Evolutionary conservation across 2,797 vertebrate species (phyloP).

Genomic region (Rhinichthys osculus): DNA sequence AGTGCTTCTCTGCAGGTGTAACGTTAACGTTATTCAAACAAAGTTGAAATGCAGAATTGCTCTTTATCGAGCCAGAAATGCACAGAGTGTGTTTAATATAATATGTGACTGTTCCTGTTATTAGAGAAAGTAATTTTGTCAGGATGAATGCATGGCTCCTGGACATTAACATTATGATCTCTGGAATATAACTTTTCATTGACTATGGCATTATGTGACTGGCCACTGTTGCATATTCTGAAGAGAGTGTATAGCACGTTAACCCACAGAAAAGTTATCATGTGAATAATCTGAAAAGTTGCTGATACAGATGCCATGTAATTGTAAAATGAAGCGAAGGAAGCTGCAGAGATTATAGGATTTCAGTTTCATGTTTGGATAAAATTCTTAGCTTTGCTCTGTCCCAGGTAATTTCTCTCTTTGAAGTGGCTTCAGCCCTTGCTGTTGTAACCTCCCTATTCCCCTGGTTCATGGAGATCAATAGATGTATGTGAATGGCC

Average conservation of each 20-base stretch:
- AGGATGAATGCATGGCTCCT: slow-evolving; percentile 2
- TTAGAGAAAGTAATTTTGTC: not conserved
- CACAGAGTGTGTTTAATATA: not conserved
- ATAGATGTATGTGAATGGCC: slow-evolving; percentile 5
- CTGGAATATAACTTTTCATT: not conserved
- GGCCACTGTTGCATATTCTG: not conserved
- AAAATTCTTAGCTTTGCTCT: not conserved
- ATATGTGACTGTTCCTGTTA: slow-evolving; percentile 14
- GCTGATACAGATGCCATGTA: not conserved
- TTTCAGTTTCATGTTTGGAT: not conserved
- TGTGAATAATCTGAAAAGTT: slow-evolving; percentile 3
- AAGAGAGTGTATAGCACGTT: not conserved
- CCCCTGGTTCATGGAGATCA: not conserved
- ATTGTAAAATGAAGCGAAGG: not conserved
- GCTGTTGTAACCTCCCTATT: not conserved
- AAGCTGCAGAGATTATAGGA: slow-evolving; percentile 3
- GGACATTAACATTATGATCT: slow-evolving; percentile 11
- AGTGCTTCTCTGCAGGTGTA: slow-evolving; percentile 24
- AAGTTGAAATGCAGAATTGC: not conserved
- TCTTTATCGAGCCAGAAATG: not conserved
- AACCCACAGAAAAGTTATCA: not conserved
- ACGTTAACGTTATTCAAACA: not conserved
- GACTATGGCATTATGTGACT: not conserved
- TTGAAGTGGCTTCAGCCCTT: slow-evolving; percentile 31
- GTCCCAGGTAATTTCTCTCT: slow-evolving; percentile 22